phyloP scores from a whole-genome alignment of 1,140 invertebrate genomes.

The Berghia stephanieae region DNA sequence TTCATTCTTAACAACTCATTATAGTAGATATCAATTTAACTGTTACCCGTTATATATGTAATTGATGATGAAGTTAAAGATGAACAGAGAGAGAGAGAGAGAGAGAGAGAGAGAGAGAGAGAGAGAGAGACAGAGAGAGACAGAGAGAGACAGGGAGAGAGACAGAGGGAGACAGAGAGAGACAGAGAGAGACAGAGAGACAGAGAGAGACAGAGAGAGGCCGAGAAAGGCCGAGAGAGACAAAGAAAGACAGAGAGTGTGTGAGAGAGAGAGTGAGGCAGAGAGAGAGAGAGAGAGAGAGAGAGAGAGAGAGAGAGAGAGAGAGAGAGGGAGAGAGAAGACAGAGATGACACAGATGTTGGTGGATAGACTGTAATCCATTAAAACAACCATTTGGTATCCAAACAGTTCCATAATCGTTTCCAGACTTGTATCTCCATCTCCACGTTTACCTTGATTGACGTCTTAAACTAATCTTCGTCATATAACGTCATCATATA shows the following conservation, averaged over 20 bases:
- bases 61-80: background rate
- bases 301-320: slow-evolving; percentile 8
- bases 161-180: background rate
- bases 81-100: slow-evolving; percentile 15
- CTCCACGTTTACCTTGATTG: too few species aligned
- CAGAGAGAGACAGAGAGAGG: background rate
- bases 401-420: too few species aligned
- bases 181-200: background rate
- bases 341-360: background rate
- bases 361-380: background rate
- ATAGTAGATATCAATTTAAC: too few species aligned
- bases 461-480: too few species aligned
- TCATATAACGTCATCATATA: too few species aligned
- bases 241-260: background rate
- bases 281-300: background rate
- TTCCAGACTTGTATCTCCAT: too few species aligned
- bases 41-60: background rate
- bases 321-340: background rate
- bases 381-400: too few species aligned
- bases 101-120: slow-evolving; percentile 26
- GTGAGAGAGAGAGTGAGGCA: slow-evolving; percentile 7
- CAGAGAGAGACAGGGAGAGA: slow-evolving; percentile 18
- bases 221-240: background rate
- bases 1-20: too few species aligned
- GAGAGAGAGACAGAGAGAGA: slow-evolving; percentile 28